Percentiles rank a stretch among this genome's conserved stretches.
Conservation (phyloP, 2,797 vertebrate genomes). For the Gallinago stenura region DNA sequence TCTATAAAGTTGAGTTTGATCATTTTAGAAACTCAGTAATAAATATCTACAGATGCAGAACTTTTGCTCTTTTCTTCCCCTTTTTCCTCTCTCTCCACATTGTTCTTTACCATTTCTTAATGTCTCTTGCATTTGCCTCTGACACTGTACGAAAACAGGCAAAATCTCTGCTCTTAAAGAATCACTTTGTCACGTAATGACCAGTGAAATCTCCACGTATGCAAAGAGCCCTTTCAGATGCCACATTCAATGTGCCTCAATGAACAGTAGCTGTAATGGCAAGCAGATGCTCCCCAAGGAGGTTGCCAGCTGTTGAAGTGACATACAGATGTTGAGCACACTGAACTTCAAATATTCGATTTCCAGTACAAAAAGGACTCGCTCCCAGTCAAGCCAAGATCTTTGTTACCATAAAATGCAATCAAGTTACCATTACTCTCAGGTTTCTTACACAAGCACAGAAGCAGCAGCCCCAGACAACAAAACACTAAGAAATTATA, state of each 20-base stretch:
- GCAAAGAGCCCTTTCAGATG: background rate
- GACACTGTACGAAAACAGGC: background rate
- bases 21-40: background rate
- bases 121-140: background rate
- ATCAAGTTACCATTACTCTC: background rate
- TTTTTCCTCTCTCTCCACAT: background rate
- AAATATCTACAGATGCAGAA: background rate
- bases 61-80: background rate
- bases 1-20: background rate
- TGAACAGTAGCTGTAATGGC: background rate
- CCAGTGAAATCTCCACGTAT: background rate
- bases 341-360: background rate
- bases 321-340: background rate
- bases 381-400: background rate
- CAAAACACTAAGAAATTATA: background rate
- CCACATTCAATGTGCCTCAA: background rate
- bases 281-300: slow-evolving; percentile 22
- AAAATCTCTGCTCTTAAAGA: background rate
- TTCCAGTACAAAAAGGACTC: background rate
- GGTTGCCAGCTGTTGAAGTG: slow-evolving; percentile 1
- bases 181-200: background rate
- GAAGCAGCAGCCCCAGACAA: background rate
- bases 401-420: background rate
- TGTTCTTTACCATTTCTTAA: background rate
- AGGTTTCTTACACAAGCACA: background rate